Percentiles rank a stretch among this genome's conserved stretches.
Evolutionary conservation across 2,113 vertebrate genomes (phyloP).

Genomic region (Xiphias gladius): DNA sequence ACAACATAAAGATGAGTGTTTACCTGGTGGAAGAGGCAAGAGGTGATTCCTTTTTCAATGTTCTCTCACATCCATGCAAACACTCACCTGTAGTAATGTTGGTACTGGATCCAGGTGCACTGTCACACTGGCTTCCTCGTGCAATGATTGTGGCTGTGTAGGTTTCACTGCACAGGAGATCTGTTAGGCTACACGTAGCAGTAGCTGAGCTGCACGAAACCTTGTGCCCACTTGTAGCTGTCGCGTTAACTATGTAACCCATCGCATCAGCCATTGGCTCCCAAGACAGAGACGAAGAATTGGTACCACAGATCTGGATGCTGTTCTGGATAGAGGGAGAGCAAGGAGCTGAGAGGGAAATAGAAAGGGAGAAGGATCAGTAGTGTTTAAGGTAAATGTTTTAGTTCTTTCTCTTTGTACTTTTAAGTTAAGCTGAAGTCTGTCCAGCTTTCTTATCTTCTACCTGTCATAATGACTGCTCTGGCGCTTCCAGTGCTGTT

Average conservation of each 20-base stretch:
- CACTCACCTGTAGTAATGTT: slow-evolving; percentile 72
- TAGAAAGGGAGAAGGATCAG: background rate
- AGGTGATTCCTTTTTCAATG: background rate
- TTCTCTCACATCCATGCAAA: background rate
- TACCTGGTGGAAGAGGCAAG: background rate
- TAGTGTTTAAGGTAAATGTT: background rate
- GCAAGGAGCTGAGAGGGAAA: slow-evolving; percentile 66
- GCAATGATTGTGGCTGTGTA: slow-evolving; percentile 70
- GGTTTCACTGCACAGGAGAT: slow-evolving; percentile 72
- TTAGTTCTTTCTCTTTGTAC: background rate
- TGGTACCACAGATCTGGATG: slow-evolving; percentile 66
- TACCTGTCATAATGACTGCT: slow-evolving; percentile 71
- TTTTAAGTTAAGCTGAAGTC: background rate
- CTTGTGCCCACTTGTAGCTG: slow-evolving; percentile 38
- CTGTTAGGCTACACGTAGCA: slow-evolving; percentile 58
- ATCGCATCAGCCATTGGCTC: slow-evolving; percentile 41
- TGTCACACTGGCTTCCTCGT: slow-evolving; percentile 64
- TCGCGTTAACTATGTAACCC: slow-evolving; percentile 66
- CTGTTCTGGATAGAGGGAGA: slow-evolving; percentile 59
- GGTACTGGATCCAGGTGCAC: slow-evolving; percentile 54
- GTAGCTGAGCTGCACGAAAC: slow-evolving; percentile 60
- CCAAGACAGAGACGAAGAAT: slow-evolving; percentile 72
- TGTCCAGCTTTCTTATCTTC: background rate
- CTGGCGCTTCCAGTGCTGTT: slow-evolving; percentile 68
- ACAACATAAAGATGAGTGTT: background rate